Evolutionary conservation across 2,113 vertebrate genomes (phyloP), one percentile per base, ranked within the genome.

Genomic region (Neoarius graeffei): DNA sequence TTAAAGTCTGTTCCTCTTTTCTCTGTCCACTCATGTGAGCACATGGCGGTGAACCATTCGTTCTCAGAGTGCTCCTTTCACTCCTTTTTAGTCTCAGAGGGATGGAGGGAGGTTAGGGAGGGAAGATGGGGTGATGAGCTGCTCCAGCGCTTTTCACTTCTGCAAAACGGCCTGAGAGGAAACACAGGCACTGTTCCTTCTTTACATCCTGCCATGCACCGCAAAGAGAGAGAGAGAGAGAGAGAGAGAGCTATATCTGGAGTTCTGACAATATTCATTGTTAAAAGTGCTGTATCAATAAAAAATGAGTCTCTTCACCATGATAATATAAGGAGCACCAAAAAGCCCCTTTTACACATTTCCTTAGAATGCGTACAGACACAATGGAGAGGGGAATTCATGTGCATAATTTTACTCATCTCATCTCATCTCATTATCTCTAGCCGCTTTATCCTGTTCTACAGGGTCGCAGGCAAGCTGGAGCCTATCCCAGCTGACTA

Each of bases 1-100:
- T 86, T 88, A 60, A 71, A 57, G 85, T 42, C 85, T 1, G 79
- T 90, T 90, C 89, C 59, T 83, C 89, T 90, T 90, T 90, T 88
- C 59, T 81, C 2, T 0, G 15, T 48, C 50, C 56, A 30, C 69
- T 83, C 86, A 83, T 87, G 86, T 87, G 54, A 74, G 80, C 67
- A 1, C 23, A 71, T 27, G 52, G 30, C 42, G 7, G 9, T 48
- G 50, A 52, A 48, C 17, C 82, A 85, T 17, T 84, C 66, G 52
- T 64, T 84, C 66, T 15, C 35, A 59, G 84, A 50, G 48, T 80
- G 86, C 42, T 88, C 42, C 48, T 52, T 71, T 85, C 83, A 82
- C 66, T 84, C 71, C 10, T 14, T 71, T 84, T 60, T 27, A 11
- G 1, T 62, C 73, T 69, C n/a, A 2, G 80, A 73, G 27, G 42